Conservation (phyloP, 2,113 vertebrate species). For the Panurus biarmicus region DNA sequence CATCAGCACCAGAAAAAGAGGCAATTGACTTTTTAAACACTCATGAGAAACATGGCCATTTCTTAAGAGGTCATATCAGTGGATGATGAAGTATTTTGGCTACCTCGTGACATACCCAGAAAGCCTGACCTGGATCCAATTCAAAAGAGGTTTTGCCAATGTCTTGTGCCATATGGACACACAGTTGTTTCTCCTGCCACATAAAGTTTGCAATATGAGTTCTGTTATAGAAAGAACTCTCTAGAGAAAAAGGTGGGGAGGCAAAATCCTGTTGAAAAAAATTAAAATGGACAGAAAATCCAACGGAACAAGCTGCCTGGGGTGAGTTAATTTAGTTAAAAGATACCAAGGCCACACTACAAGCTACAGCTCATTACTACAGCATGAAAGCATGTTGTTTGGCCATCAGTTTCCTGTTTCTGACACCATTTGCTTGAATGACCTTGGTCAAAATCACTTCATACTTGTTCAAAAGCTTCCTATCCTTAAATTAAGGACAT, state of each 20-base stretch:
- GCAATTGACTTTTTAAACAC: not conserved
- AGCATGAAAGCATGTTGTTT: not conserved
- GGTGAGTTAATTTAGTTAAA: not conserved
- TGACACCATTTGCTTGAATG: not conserved
- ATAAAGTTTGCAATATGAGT: not conserved
- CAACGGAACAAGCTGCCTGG: not conserved
- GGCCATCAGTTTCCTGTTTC: not conserved
- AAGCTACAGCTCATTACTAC: not conserved
- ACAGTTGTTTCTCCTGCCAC: not conserved
- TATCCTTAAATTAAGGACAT: not conserved
- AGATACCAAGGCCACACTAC: not conserved
- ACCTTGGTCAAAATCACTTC: not conserved
- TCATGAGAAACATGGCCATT: not conserved
- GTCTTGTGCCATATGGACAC: not conserved
- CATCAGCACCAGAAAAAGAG: not conserved
- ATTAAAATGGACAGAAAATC: not conserved
- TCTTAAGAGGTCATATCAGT: not conserved
- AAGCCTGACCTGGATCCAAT: not conserved
- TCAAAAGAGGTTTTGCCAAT: not conserved
- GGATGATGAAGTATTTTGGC: not conserved
- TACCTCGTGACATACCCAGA: fast-evolving
- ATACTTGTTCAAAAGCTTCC: not conserved
- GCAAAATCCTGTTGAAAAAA: not conserved
- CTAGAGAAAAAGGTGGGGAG: not conserved
- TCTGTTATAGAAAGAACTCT: not conserved